Evolutionary conservation across 2,113 vertebrate genomes (phyloP), one percentile per base, ranked within the genome.

Genomic region (Toxostoma redivivum): DNA sequence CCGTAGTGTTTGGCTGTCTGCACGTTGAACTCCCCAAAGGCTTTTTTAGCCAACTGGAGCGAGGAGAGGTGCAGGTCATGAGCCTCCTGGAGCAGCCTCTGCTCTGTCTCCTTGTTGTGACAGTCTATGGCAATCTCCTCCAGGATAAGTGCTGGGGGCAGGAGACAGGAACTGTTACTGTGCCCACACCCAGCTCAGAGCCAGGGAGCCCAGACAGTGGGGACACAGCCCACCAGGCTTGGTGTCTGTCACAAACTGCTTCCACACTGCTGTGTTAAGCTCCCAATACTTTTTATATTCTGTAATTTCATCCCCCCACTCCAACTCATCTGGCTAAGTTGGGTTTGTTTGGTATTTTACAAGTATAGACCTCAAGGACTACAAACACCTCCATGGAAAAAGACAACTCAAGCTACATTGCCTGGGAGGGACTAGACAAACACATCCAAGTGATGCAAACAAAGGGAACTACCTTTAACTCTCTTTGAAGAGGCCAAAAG

Each of bases 61-160:
- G 99, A 99, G 61, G 99, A 99, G n/a, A 99, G 98, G 97, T 99
- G 99, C 62, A 99, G 98, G 96, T 99, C 99, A 4, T 99, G 99
- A 44, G 99, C 99, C 94, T 99, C 99, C 92, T 99, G 99, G 60
- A 99, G 99, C 44, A 99, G 98, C 82, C 99, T 98, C 97, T 99
- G 99, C 92, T 99, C 99, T 4, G 99, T 99, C 96, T 99, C 99
- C 93, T 99, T 99, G 93, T 99, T 99, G 97, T 99, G 99, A 97
- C 99, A 99, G 97, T 99, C 99, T 23, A 99, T 99, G 48, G 99
- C 99, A 28, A 99, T 99, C 97, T 99, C 99, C 95, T 99, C 99
- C 97, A 99, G 97, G 96, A 99, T 99, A 48, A 99, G 98, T 47
- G 99, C 99, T 99, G 95, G 57, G 62, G 8, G 30, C 10, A 23